Evolutionary conservation across 2,113 vertebrate species (phyloP).

Genomic region (Orthonyx spaldingii): DNA sequence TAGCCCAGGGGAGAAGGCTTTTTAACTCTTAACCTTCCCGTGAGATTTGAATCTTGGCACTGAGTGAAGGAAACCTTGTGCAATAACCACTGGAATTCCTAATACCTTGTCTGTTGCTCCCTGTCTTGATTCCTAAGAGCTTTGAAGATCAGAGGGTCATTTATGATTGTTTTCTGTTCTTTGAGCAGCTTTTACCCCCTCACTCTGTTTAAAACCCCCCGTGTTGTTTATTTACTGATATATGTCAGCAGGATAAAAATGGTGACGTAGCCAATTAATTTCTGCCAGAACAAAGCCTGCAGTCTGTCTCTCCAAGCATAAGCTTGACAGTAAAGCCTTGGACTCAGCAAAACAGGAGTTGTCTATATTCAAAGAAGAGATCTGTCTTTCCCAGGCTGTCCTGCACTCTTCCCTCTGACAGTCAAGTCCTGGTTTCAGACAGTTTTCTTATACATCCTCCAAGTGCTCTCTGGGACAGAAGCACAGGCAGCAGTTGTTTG

Average conservation of each 20-base stretch:
- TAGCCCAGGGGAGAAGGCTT: background rate
- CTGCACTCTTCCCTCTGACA: background rate
- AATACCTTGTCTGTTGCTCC: background rate
- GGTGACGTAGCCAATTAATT: conserved; percentile 42
- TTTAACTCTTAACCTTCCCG: background rate
- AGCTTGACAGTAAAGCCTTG: background rate
- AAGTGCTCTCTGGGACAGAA: background rate
- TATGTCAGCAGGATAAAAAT: conserved; percentile 15
- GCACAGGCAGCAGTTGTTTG: background rate
- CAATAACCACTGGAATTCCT: background rate
- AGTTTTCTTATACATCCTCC: background rate
- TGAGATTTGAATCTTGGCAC: background rate
- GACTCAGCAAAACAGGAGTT: background rate
- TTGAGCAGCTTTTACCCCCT: conserved; percentile 7
- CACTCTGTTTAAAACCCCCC: background rate
- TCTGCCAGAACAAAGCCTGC: conserved; percentile 19
- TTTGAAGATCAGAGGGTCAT: background rate
- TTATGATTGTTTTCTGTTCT: conserved; percentile 39
- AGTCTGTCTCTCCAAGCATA: background rate
- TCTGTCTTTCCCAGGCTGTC: background rate
- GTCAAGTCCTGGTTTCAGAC: background rate
- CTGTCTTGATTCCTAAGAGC: background rate
- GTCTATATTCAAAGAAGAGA: background rate
- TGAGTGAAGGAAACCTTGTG: background rate
- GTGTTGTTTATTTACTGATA: conserved; percentile 34